phyloP scores from a whole-genome alignment of 2,797 vertebrate genomes.

The Acropternis orthonyx region DNA sequence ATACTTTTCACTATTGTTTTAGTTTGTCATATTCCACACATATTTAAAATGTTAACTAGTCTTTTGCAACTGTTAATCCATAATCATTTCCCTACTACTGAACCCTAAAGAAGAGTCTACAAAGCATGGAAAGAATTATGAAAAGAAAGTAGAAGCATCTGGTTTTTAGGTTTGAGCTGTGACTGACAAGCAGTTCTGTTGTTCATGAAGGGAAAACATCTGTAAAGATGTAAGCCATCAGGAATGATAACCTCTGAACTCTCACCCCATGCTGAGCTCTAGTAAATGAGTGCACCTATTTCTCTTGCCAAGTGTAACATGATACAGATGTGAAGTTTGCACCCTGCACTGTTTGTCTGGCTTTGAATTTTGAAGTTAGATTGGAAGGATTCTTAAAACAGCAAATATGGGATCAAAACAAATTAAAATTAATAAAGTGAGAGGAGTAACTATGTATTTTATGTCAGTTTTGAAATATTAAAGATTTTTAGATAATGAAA shows the following conservation, averaged over 20 bases:
- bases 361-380: conserved; percentile 14
- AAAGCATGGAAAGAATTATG: background rate
- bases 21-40: background rate
- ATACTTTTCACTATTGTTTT: conserved; percentile 6
- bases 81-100: background rate
- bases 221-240: conserved; percentile 57
- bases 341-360: background rate
- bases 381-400: conserved; percentile 46
- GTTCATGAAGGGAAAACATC: conserved; percentile 36
- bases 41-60: conserved; percentile 20
- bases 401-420: conserved; percentile 28
- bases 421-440: conserved; percentile 45
- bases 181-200: conserved; percentile 3
- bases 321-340: conserved; percentile 57
- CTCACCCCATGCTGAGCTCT: conserved; percentile 38
- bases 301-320: conserved; percentile 38
- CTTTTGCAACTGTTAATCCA: conserved; percentile 10
- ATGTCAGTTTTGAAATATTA: conserved; percentile 10
- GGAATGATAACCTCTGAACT: conserved; percentile 65
- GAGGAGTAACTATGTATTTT: background rate
- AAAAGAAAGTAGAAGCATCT: background rate
- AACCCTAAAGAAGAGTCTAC: background rate
- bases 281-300: conserved; percentile 51
- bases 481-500: conserved; percentile 33
- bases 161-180: background rate